A percentile compares a stretch with the other conserved stretches of the same genome.
These are phyloP conservation scores for Ditylenchus dipsaci DNA, from an alignment of 1,140 invertebrate species.

Conservation along the genomic window DNA sequence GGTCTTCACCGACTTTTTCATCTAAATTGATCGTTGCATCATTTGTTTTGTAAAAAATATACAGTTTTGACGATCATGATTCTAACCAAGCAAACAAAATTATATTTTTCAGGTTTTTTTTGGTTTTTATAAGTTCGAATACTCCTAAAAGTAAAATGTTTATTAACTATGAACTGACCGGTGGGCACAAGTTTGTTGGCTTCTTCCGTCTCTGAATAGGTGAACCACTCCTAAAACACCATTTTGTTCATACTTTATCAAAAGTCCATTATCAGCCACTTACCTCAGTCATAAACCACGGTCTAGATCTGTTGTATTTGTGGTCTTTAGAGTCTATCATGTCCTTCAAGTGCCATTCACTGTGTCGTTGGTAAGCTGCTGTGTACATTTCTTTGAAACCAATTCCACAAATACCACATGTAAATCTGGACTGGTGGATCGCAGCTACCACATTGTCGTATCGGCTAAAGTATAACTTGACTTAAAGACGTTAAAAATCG, in stretches of 20 bases:
- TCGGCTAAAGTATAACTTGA: conserved; percentile 34
- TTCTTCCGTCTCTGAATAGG: conserved; percentile 36
- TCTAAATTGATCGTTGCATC: not conserved
- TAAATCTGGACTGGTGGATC: conserved; percentile 28
- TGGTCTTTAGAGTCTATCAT: not conserved
- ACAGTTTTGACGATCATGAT: too few species aligned
- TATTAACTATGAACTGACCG: not conserved
- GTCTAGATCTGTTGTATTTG: conserved; percentile 13
- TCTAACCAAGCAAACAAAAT: too few species aligned
- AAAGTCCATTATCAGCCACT: not conserved
- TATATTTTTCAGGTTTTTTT: not conserved
- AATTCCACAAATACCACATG: conserved; percentile 47
- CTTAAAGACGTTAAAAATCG: not conserved
- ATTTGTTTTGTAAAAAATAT: not conserved
- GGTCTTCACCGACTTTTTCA: not conserved
- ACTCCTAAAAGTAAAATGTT: not conserved
- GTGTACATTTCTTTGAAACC: conserved; percentile 34
- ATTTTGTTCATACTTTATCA: not conserved
- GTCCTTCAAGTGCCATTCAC: conserved; percentile 47
- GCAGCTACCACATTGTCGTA: conserved; percentile 47
- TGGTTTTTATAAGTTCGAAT: not conserved
- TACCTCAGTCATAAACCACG: conserved; percentile 33
- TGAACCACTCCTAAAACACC: conserved; percentile 40
- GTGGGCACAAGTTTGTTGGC: conserved; percentile 26
- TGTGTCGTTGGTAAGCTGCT: conserved; percentile 44